phyloP scores from a whole-genome alignment of 2,888 invertebrate species.

The Ophioninae sp. region DNA sequence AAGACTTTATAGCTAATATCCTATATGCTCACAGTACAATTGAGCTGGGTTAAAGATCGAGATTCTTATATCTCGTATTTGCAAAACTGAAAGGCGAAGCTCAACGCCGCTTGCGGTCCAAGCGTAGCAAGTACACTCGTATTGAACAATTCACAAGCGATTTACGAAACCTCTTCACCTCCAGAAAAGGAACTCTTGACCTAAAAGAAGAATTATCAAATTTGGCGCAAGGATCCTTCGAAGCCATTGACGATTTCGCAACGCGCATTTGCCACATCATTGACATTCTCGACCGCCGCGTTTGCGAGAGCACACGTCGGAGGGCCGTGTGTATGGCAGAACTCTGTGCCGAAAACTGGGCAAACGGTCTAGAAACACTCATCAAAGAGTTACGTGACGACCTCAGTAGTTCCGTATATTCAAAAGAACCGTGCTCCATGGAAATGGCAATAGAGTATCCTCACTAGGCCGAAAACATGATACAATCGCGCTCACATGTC shows the following conservation, averaged over 20 bases:
- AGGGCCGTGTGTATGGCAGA: constrained; percentile 3
- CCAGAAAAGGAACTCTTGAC: constrained; percentile 1
- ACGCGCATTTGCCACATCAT: neutral
- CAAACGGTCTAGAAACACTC: neutral
- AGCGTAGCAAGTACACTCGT: neutral
- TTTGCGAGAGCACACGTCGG: neutral
- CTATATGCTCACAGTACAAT: neutral
- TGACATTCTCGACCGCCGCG: neutral
- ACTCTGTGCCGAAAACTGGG: neutral
- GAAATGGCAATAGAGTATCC: neutral
- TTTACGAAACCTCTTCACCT: constrained; percentile 1
- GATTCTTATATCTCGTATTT: neutral
- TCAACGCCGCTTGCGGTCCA: neutral
- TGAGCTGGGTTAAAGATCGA: neutral
- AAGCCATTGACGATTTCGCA: neutral
- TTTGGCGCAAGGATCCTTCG: neutral
- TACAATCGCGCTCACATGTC: neutral
- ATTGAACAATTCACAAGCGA: neutral
- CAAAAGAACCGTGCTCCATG: neutral
- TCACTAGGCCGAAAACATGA: neutral
- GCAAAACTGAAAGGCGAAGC: neutral
- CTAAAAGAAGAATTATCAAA: neutral
- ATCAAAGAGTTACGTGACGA: neutral
- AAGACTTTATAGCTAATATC: neutral
- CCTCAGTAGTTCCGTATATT: neutral